Evolutionary conservation across 1,140 invertebrate species (phyloP), one percentile per base, ranked within the genome.

Genomic region (Macrocentrus cingulum): DNA sequence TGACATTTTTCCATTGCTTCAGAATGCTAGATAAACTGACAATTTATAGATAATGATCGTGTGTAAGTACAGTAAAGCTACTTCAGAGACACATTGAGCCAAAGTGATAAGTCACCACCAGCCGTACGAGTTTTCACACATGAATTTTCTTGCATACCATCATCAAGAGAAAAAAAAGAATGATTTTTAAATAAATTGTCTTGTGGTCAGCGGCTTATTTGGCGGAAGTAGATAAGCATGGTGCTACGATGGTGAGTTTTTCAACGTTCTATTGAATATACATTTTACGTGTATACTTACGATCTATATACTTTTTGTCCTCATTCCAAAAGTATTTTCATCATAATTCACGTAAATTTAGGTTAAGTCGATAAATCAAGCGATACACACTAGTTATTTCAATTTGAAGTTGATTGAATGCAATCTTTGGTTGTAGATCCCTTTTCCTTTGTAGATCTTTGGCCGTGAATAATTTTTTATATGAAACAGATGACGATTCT

Each of bases 201-300:
- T 65, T 54, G 62, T 59, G 63, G 57, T 65, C 58, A 54, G 59
- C 62, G 57, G 55, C 42, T 60, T 60, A 23, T n/a, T n/a, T n/a
- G n/a, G 9, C 41, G 29, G 39, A 59, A 60, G 59, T 32, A 44
- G 34, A 51, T 41, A 37, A 56, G 42, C 9, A 51, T 60, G 55
- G n/a, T 48, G 8, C 46, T 13, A 46, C 39, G 22, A 49, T 42
- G 4, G 55, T 57, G 34, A 50, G 55, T 57, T 57, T 6, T 20
- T 20, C 8, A 19, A 22, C 37, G 19, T 32, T 56, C 45, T n/a
- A n/a, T n/a, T n/a, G n/a, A n/a, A n/a, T n/a, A n/a, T n/a, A n/a
- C n/a, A n/a, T n/a, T 36, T 36, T 36, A 37, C 25, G 13, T 39
- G 11, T 34, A 34, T 34, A 34, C 11, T 7, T 34, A 34, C 6